Evolutionary conservation across 1,140 invertebrate genomes (phyloP).

Genomic region (Polyergus mexicanus): DNA sequence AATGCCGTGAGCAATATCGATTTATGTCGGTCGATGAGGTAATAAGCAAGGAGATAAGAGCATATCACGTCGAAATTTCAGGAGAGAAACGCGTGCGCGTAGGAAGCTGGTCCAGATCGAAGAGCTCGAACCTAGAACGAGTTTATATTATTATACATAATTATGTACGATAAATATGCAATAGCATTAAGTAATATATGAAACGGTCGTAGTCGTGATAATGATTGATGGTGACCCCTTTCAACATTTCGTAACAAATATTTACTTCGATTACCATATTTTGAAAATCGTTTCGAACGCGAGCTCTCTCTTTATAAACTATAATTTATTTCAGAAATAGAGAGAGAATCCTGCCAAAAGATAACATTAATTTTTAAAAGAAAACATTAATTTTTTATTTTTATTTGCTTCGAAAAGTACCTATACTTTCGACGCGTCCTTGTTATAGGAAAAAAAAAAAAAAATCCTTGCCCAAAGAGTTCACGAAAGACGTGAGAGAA

Average conservation of each 20-base stretch:
- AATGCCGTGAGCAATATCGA: constrained; percentile 41
- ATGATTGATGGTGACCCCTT: constrained; percentile 5
- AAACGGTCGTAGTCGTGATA: not conserved
- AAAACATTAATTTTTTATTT: not conserved
- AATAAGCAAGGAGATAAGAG: constrained; percentile 51
- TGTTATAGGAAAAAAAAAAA: not conserved
- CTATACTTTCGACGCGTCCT: not conserved
- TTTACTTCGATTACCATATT: constrained; percentile 14
- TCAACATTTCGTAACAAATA: constrained; percentile 7
- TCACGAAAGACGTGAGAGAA: not conserved
- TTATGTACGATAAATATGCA: constrained; percentile 54
- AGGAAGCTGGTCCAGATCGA: constrained; percentile 10
- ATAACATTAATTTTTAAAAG: no score
- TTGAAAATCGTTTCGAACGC: not conserved
- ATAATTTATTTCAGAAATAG: constrained; percentile 16
- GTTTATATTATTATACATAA: constrained; percentile 37
- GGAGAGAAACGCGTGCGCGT: not conserved
- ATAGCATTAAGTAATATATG: constrained; percentile 13
- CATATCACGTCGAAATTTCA: constrained; percentile 26
- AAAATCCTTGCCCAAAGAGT: not conserved
- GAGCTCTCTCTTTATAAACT: not conserved
- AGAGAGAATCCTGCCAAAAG: not conserved
- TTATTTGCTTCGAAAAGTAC: not conserved
- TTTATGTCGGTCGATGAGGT: constrained; percentile 34
- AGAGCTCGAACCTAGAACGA: not conserved